phyloP scores from a whole-genome alignment of 2,888 invertebrate genomes.

The Melanargia galathea region DNA sequence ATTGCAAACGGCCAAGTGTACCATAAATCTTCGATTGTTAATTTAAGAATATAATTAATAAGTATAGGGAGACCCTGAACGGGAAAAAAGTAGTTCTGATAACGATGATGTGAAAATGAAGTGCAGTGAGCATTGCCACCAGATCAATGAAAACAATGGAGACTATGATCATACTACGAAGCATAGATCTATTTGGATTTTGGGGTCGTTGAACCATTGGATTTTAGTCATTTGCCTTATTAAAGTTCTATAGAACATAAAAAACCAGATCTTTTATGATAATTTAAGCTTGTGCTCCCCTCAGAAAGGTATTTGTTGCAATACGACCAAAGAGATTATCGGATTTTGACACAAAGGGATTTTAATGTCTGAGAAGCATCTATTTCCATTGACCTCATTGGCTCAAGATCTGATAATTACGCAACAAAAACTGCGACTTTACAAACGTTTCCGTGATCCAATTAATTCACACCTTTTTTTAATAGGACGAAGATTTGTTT shows the following conservation, averaged over 20 bases:
- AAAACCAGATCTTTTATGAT: not conserved
- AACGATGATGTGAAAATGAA: too few species aligned
- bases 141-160: too few species aligned
- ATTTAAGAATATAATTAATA: too few species aligned
- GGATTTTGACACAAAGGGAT: not conserved
- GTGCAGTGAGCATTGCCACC: too few species aligned
- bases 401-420: constrained; percentile 35
- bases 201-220: too few species aligned
- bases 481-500: constrained; percentile 3
- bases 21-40: too few species aligned
- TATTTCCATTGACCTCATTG: constrained; percentile 41
- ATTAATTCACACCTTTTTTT: constrained; percentile 18
- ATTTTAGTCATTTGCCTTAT: too few species aligned
- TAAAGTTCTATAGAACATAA: not conserved
- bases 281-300: not conserved
- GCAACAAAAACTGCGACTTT: constrained; percentile 28
- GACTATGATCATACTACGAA: too few species aligned
- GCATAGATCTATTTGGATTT: too few species aligned
- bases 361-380: constrained; percentile 18
- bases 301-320: not conserved
- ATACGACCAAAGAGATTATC: not conserved
- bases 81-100: too few species aligned
- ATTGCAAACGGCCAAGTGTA: too few species aligned
- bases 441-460: constrained; percentile 37
- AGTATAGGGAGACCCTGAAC: too few species aligned